Evolutionary conservation across 2,888 invertebrate species (phyloP), one percentile per base, ranked within the genome.

Genomic region (Mycalesis mineus): DNA sequence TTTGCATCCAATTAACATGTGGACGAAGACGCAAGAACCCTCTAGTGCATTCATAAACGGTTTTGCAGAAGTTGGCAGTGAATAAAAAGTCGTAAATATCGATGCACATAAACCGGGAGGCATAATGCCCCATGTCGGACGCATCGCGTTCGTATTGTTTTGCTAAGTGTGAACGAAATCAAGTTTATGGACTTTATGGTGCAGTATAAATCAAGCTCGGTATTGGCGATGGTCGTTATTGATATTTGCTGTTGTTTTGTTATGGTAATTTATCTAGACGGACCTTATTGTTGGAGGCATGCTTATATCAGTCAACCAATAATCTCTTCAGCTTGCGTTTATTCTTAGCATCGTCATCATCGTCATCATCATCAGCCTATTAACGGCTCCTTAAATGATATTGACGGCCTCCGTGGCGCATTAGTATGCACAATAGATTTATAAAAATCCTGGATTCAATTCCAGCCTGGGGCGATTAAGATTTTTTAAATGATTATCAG

Each of bases 141-240:
- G 53, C 40, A 50, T 50, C 57, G 57, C 60, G 56, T 54, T 57
- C 54, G 57, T 56, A 62, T 62, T 62, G 62, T 62, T 59, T 59
- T 55, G 59, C 59, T 59, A 62, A 62, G 62, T 62, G 62, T 59
- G 62, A 59, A 57, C 59, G 62, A 62, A 62, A 62, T 62, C 59
- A 57, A 62, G 56, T 62, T 62, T 62, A 62, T 55, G 57, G 42
- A 28, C 55, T 59, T 59, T 59, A 59, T 61, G 58, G 61, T 51
- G 31, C 28, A 39, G 51, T 28, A 62, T 62, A 62, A 62, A 62
- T 62, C 59, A 41, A 41, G 28, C 33, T 17, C 57, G 54, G 59
- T 59, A 58, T 55, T 45, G 47, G 55, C 50, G 44, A 49, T 50
- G 53, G 51, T 60, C 48, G 55, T 56, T 61, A 56, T 61, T 58